Evolutionary conservation across 2,888 invertebrate genomes (phyloP).

Genomic region (Erebia epiphron): DNA sequence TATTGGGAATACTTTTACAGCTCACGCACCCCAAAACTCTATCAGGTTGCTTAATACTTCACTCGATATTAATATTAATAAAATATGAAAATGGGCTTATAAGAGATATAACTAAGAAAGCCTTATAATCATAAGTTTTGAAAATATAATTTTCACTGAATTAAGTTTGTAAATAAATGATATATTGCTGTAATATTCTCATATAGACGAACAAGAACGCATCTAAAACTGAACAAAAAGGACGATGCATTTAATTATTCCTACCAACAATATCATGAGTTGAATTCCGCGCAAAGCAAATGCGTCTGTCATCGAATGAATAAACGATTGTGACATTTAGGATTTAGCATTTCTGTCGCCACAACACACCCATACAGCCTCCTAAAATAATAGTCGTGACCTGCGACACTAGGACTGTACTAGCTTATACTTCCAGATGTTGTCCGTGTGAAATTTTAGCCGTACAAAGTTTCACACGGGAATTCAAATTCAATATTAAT

Average conservation of each 20-base stretch:
- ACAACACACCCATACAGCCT: slow-evolving; percentile 25
- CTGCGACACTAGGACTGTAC: slow-evolving; percentile 27
- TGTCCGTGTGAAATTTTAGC: neutral
- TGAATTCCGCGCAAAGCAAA: slow-evolving; percentile 11
- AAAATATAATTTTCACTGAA: too few species aligned
- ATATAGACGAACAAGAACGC: neutral
- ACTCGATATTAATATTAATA: too few species aligned
- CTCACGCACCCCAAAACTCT: too few species aligned
- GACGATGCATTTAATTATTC: slow-evolving; percentile 3
- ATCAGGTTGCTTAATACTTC: too few species aligned
- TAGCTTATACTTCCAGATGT: neutral
- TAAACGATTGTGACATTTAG: slow-evolving; percentile 42
- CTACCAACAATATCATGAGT: slow-evolving; percentile 2
- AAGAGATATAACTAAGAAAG: too few species aligned
- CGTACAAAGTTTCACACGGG: neutral
- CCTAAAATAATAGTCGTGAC: slow-evolving; percentile 38
- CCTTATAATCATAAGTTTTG: too few species aligned
- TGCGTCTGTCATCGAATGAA: slow-evolving; percentile 28
- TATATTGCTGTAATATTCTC: neutral
- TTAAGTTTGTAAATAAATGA: neutral
- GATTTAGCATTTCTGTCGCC: slow-evolving; percentile 40
- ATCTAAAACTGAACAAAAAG: neutral
- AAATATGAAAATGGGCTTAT: too few species aligned
- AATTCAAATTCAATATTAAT: too few species aligned
- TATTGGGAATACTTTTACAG: too few species aligned